A percentile compares a stretch with the other conserved stretches of the same genome.
These are phyloP conservation scores for Eristalis arbustorum DNA, from an alignment of 2,888 invertebrate species.

Conservation along the genomic window DNA sequence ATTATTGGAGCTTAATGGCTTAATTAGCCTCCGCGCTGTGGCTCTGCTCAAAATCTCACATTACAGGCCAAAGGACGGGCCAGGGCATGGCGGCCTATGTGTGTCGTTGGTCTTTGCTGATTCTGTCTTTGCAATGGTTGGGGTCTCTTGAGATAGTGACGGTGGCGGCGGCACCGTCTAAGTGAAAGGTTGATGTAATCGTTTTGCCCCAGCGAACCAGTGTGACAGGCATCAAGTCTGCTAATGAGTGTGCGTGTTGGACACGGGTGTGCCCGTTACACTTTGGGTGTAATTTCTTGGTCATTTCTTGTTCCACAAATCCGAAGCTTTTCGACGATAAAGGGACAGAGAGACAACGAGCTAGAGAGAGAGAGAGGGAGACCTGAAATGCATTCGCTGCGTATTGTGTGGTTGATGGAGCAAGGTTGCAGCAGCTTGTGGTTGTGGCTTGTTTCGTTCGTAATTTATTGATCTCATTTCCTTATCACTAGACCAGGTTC, in stretches of 20 bases:
- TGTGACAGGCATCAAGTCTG: background rate
- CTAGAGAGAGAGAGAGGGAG: background rate
- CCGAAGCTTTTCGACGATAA: conserved; percentile 3
- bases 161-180: background rate
- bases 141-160: conserved; percentile 20
- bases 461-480: conserved; percentile 38
- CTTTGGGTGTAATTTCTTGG: conserved; percentile 18
- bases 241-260: conserved; percentile 45
- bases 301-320: conserved; percentile 12
- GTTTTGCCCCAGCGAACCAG: conserved; percentile 16
- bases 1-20: conserved; percentile 65
- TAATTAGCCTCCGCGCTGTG: conserved; percentile 7
- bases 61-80: conserved; percentile 56
- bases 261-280: conserved; percentile 33
- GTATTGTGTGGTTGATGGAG: conserved; percentile 19
- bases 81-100: conserved; percentile 33
- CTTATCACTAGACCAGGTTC: conserved; percentile 43
- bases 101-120: background rate
- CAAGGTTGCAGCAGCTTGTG: conserved; percentile 32
- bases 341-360: background rate
- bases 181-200: conserved; percentile 64
- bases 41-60: conserved; percentile 34
- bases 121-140: background rate
- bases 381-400: background rate
- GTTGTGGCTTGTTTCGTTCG: conserved; percentile 31